A percentile compares a stretch with the other conserved stretches of the same genome.
Evolutionary conservation across 1,140 invertebrate species (phyloP).

Genomic region (Drosophila bifasciata): DNA sequence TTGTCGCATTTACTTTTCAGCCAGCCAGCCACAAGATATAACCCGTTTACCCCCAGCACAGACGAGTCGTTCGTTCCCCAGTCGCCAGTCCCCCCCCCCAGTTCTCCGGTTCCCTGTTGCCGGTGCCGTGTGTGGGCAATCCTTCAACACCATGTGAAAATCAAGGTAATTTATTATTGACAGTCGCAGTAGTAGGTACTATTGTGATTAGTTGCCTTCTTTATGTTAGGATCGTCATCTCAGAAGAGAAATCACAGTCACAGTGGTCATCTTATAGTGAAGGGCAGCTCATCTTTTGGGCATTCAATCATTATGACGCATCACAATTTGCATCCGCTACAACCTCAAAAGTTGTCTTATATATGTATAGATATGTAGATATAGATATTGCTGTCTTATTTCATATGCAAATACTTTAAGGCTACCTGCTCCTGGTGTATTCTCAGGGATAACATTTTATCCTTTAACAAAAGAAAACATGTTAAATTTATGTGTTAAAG

Average conservation of each 20-base stretch:
- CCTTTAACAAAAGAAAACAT: conserved; percentile 12
- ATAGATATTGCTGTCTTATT: too few relatives aligned
- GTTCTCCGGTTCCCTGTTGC: conserved; percentile 34
- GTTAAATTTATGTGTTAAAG: not conserved
- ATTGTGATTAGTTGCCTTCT: conserved; percentile 50
- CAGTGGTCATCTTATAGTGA: conserved; percentile 17
- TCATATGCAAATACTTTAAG: too few relatives aligned
- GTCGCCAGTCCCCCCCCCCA: not conserved
- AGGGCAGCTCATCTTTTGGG: conserved; percentile 21
- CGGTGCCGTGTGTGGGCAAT: conserved; percentile 72
- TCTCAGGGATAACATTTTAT: too few relatives aligned
- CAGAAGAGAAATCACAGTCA: conserved; percentile 13
- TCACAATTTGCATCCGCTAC: too few relatives aligned
- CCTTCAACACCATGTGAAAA: conserved; percentile 76
- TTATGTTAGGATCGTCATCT: conserved; percentile 27
- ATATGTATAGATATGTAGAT: too few relatives aligned
- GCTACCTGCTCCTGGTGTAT: too few relatives aligned
- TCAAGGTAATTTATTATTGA: conserved; percentile 69
- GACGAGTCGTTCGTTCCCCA: too few relatives aligned
- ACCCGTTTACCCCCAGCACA: conserved; percentile 20
- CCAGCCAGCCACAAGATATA: conserved; percentile 40
- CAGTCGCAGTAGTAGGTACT: conserved; percentile 48
- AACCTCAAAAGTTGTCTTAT: too few relatives aligned
- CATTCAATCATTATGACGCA: too few relatives aligned
- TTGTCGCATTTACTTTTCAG: conserved; percentile 78